Conservation (phyloP, 2,797 vertebrate genomes). For the Hyperoplus lanceolatus region DNA sequence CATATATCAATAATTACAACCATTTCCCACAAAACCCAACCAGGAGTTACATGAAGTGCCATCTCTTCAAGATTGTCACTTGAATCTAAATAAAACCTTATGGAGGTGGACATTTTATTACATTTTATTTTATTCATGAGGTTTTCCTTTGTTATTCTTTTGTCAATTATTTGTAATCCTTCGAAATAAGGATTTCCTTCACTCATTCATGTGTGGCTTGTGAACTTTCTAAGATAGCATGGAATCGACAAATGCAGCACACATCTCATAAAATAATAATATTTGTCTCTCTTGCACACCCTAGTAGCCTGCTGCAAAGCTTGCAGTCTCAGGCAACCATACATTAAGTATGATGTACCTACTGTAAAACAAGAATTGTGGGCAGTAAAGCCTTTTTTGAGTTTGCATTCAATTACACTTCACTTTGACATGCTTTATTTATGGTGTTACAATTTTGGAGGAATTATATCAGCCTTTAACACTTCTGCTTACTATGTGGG, state of each 20-base stretch:
- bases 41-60: not conserved
- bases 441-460: not conserved
- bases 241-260: constrained; percentile 35
- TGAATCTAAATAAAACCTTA: not conserved
- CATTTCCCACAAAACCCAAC: not conserved
- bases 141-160: too few species aligned
- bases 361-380: constrained; percentile 24
- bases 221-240: constrained; percentile 7
- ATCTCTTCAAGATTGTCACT: not conserved
- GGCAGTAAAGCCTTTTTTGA: constrained; percentile 19
- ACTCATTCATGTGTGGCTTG: too few species aligned
- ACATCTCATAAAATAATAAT: constrained; percentile 61
- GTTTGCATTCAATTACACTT: constrained; percentile 26
- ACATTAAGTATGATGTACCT: constrained; percentile 43
- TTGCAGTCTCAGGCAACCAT: constrained; percentile 43
- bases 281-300: constrained; percentile 24
- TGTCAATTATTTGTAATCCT: too few species aligned
- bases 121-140: too few species aligned
- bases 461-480: not conserved
- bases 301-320: constrained; percentile 31
- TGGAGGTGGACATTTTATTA: not conserved
- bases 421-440: constrained; percentile 10
- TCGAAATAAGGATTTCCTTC: too few species aligned
- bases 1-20: not conserved
- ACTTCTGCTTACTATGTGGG: not conserved